These are phyloP conservation scores for Cavia aperea DNA, from an alignment of 2,113 vertebrate species.

Conservation along the genomic window DNA sequence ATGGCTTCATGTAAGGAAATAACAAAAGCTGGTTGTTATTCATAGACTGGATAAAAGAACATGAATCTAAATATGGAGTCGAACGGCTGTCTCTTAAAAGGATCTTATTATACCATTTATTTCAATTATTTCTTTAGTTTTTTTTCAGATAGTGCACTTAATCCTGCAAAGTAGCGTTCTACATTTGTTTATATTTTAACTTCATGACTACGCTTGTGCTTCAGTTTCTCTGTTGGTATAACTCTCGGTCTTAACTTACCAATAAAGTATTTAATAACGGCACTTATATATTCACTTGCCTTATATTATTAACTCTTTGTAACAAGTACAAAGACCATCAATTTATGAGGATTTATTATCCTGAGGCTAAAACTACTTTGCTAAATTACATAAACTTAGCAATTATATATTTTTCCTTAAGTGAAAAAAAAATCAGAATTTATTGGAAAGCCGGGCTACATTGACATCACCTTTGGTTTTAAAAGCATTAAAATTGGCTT, in stretches of 20 bases:
- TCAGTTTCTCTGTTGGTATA: constrained; percentile 58
- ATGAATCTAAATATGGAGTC: constrained; percentile 60
- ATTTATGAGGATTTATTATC: constrained; percentile 62
- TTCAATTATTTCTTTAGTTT: constrained; percentile 62
- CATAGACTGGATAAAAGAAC: constrained; percentile 62
- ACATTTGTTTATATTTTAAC: constrained; percentile 59
- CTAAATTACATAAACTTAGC: constrained; percentile 74
- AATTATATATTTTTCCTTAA: constrained; percentile 75
- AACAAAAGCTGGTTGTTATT: constrained; percentile 66
- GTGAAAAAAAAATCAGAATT: constrained; percentile 65
- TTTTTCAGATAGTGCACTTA: constrained; percentile 61
- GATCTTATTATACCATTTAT: constrained; percentile 62
- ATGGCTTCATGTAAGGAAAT: constrained; percentile 66
- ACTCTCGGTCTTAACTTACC: constrained; percentile 63
- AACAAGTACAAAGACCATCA: constrained; percentile 51
- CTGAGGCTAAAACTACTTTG: constrained; percentile 68
- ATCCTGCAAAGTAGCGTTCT: constrained; percentile 47
- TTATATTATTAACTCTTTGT: constrained; percentile 71
- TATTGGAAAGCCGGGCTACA: constrained; percentile 74
- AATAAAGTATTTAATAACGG: constrained; percentile 70
- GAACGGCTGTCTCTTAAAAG: constrained; percentile 59
- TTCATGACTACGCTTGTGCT: constrained; percentile 24
- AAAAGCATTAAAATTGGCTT: constrained; percentile 78
- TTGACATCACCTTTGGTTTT: constrained; percentile 78
- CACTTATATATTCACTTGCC: constrained; percentile 56